Conservation (phyloP, 2,113 vertebrate species). For the Tetrao urogallus region DNA sequence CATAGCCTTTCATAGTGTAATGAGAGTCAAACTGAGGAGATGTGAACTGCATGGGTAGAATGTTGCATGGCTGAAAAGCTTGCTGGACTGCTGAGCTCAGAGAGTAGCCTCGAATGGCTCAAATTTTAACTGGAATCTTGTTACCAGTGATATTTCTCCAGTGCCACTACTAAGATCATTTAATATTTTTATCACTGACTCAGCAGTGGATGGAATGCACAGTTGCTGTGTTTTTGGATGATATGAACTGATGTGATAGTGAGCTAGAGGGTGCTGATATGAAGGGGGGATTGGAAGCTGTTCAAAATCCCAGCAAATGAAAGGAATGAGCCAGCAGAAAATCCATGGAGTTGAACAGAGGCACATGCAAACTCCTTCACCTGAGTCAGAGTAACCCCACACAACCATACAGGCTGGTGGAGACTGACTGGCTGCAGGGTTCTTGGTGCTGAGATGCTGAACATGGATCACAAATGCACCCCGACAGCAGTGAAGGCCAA, state of each 20-base stretch:
- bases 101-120: background rate
- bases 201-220: background rate
- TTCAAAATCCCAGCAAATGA: background rate
- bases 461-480: background rate
- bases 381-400: background rate
- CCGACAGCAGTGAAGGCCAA: background rate
- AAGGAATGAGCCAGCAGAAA: background rate
- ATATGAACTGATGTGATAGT: background rate
- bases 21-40: background rate
- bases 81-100: background rate
- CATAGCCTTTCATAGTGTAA: background rate
- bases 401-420: background rate
- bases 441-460: background rate
- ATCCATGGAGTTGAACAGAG: background rate
- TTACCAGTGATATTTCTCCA: background rate
- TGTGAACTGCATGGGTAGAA: background rate
- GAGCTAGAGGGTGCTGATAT: background rate
- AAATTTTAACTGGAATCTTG: background rate
- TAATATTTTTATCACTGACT: background rate
- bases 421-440: background rate
- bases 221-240: background rate
- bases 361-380: background rate
- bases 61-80: background rate
- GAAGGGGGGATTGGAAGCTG: background rate
- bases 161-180: background rate